Base-by-base conservation (phyloP, 2,888 invertebrate species). In the Phalera bucephala region DNA sequence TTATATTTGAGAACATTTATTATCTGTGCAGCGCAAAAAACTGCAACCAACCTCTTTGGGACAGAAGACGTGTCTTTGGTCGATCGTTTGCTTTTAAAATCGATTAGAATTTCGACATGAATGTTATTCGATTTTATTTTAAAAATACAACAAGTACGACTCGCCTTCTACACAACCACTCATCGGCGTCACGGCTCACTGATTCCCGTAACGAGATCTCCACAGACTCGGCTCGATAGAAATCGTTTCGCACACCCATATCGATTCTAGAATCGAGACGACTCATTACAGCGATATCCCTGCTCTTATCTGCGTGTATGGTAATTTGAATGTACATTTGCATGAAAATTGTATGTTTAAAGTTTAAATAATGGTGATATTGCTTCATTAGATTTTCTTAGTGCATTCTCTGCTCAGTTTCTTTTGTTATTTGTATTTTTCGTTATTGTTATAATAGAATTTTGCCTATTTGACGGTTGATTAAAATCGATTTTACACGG, bases 161-260 rank as follows among this genome's bases (percentile, higher is more conserved):
- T 49, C 55, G 52, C 55, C 64, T 65, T 50, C 55, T 48, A 22
- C 33, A 25, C 39, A 31, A 38, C 26, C 33, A 33, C 39, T 47
- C 41, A 34, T 31, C 23, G 43, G 31, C 36, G 56, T 54, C 58
- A 66, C 52, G 72, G 58, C 60, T 66, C 66, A 69, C 45, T 45
- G 66, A 43, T 35, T 60, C 36, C 45, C 49, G 63, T 73, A 76
- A 74, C 64, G 48, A 72, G 70, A 67, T 63, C 57, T 62, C 64
- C 58, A 63, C 58, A 53, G 43, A 53, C 49, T 47, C 39, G 52
- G 59, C 52, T 57, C 57, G 56, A 51, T 70, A 68, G 66, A 72
- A 68, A 68, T 68, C 66, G 49, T 51, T 46, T 58, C 50, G 36
- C 33, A 39, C 40, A 33, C 20, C 17, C 48, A 40, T 49, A 41